Conservation (phyloP, 2,113 vertebrate species). For the Dunckerocampus dactyliophorus region DNA sequence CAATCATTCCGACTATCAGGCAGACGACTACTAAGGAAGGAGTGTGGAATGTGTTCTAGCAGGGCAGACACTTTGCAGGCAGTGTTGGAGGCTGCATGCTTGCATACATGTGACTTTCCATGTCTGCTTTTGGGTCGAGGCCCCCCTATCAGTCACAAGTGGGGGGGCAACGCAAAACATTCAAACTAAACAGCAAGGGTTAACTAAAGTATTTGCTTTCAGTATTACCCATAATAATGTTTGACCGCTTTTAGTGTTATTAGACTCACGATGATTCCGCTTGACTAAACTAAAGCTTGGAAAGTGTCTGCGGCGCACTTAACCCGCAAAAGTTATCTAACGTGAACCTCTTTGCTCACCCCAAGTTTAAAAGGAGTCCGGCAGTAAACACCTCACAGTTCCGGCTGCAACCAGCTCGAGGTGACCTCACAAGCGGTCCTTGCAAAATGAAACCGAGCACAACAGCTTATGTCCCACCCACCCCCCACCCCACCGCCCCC, state of each 20-base stretch:
- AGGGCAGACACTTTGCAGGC: constrained; percentile 2
- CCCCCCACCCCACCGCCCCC: background rate
- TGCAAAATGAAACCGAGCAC: constrained; percentile 53
- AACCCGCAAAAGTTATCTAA: constrained; percentile 1
- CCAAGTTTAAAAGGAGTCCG: constrained; percentile 31
- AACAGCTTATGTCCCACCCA: constrained; percentile 11
- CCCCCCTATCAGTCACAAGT: background rate
- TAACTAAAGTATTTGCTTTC: background rate
- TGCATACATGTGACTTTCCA: constrained; percentile 37
- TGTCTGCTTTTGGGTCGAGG: constrained; percentile 2
- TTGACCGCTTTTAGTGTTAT: too few relatives aligned
- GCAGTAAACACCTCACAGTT: constrained; percentile 61
- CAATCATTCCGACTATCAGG: constrained; percentile 39
- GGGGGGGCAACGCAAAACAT: constrained; percentile 17
- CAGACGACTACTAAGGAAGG: background rate
- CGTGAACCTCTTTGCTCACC: constrained; percentile 13
- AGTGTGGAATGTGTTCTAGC: constrained; percentile 6
- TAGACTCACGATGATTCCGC: too few relatives aligned
- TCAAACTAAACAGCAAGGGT: background rate
- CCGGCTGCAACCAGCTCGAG: constrained; percentile 34
- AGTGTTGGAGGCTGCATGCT: constrained; percentile 13
- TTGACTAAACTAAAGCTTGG: background rate
- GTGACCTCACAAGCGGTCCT: constrained; percentile 10
- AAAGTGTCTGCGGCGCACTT: background rate
- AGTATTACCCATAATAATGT: too few relatives aligned